Percentiles rank a stretch among this genome's conserved stretches.
phyloP scores from a whole-genome alignment of 2,888 invertebrate genomes.

The Lacanobia wlatinum region DNA sequence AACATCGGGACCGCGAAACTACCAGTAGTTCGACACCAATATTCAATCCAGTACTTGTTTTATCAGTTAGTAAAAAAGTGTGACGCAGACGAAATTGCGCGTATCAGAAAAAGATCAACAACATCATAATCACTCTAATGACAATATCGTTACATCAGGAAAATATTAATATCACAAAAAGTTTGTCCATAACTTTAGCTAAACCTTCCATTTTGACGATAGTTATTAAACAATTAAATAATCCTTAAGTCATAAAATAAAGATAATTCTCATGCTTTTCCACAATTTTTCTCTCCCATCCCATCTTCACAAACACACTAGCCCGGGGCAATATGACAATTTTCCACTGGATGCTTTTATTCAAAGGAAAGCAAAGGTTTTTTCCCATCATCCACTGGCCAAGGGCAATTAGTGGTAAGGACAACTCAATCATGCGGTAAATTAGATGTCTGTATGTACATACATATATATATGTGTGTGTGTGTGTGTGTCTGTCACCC shows the following conservation, averaged over 20 bases:
- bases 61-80: too few species aligned
- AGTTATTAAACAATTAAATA: neutral
- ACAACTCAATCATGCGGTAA: slow-evolving; percentile 79
- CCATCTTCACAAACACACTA: slow-evolving; percentile 49
- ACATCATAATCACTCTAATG: too few species aligned
- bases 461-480: too few species aligned
- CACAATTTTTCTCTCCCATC: slow-evolving; percentile 21
- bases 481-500: slow-evolving; percentile 34
- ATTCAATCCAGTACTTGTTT: too few species aligned
- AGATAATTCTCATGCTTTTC: slow-evolving; percentile 4
- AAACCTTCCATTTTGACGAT: too few species aligned
- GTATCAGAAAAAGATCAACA: too few species aligned
- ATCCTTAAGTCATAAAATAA: neutral
- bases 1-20: too few species aligned
- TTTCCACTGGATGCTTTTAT: slow-evolving; percentile 74
- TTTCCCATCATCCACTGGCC: slow-evolving; percentile 72
- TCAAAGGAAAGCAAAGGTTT: slow-evolving; percentile 67
- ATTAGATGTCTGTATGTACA: slow-evolving; percentile 71
- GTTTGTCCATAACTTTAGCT: too few species aligned
- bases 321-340: slow-evolving; percentile 68
- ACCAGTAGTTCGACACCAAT: too few species aligned
- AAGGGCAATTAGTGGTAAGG: slow-evolving; percentile 79
- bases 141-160: too few species aligned
- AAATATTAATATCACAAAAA: too few species aligned
- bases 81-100: too few species aligned